Evolutionary conservation across 2,113 vertebrate genomes (phyloP).

Genomic region (Brachionichthys hirsutus): DNA sequence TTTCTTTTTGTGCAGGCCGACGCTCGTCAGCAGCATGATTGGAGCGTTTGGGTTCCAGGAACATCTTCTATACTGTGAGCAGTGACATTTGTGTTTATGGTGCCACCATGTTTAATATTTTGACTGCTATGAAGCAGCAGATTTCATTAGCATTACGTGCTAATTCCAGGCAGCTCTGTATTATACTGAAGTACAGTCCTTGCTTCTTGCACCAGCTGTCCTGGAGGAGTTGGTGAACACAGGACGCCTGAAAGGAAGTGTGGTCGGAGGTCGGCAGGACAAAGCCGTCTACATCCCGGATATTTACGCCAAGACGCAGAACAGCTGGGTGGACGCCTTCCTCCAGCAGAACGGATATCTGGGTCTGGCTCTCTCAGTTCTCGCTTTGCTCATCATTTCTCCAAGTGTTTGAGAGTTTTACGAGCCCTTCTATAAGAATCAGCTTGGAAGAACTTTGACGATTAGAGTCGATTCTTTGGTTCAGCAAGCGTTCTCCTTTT

Average conservation of each 20-base stretch:
- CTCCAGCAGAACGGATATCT: conserved; percentile 95
- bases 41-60: conserved; percentile 91
- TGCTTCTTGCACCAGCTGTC: conserved; percentile 76
- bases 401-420: too few relatives aligned
- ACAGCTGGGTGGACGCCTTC: conserved; percentile 94
- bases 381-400: background rate
- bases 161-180: too few relatives aligned
- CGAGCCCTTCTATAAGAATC: too few relatives aligned
- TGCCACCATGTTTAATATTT: too few relatives aligned
- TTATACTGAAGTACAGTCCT: too few relatives aligned
- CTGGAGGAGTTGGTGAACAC: conserved; percentile 89
- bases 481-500: too few relatives aligned
- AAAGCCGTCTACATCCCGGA: conserved; percentile 94
- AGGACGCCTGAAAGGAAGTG: conserved; percentile 87
- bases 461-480: too few relatives aligned
- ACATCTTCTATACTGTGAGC: conserved; percentile 95
- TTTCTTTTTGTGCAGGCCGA: conserved; percentile 79
- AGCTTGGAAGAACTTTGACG: too few relatives aligned
- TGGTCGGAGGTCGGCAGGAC: conserved; percentile 93
- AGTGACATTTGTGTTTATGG: conserved; percentile 1
- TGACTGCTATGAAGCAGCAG: too few relatives aligned
- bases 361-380: conserved; percentile 70
- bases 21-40: conserved; percentile 87
- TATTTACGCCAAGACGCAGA: conserved; percentile 94
- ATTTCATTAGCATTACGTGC: too few relatives aligned